Evolutionary conservation across 1,140 invertebrate genomes (phyloP).

Genomic region (Pantala flavescens): DNA sequence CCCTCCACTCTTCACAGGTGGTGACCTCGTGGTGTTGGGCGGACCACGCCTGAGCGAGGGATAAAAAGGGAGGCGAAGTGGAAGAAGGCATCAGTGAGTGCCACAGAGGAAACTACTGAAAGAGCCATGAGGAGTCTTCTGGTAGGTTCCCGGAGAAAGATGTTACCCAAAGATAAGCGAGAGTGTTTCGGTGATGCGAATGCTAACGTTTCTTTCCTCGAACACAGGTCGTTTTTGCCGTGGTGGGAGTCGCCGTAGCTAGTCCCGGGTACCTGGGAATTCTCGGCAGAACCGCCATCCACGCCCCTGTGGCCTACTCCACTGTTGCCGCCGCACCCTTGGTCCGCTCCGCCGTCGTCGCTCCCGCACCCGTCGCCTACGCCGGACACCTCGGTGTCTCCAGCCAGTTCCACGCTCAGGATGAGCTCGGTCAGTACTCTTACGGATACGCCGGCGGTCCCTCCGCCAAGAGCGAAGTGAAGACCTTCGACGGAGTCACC

Average conservation of each 20-base stretch:
- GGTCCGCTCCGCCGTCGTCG: conserved; percentile 22
- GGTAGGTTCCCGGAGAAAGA: background rate
- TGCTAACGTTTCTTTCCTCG: background rate
- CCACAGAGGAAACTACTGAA: background rate
- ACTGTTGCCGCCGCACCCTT: conserved; percentile 24
- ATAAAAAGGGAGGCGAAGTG: background rate
- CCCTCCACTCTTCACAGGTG: background rate
- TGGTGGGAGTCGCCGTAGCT: background rate
- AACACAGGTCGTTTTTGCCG: background rate
- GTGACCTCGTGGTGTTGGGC: background rate
- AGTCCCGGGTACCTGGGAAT: background rate
- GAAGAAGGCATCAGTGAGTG: background rate
- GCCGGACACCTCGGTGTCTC: conserved; percentile 11
- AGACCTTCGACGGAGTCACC: conserved; percentile 29
- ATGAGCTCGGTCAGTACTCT: conserved; percentile 28
- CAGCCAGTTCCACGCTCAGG: conserved; percentile 33
- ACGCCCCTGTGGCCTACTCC: background rate
- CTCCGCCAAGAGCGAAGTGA: conserved; percentile 28
- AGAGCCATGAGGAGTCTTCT: background rate
- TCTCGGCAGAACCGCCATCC: background rate
- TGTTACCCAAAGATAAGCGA: background rate
- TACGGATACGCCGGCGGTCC: conserved; percentile 30
- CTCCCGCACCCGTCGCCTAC: conserved; percentile 26
- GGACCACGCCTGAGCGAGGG: background rate
- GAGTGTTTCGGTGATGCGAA: background rate